Percentiles rank a stretch among this genome's conserved stretches.
These are phyloP conservation scores for Onchidella celtica DNA, from an alignment of 2,888 invertebrate species.

Conservation along the genomic window DNA sequence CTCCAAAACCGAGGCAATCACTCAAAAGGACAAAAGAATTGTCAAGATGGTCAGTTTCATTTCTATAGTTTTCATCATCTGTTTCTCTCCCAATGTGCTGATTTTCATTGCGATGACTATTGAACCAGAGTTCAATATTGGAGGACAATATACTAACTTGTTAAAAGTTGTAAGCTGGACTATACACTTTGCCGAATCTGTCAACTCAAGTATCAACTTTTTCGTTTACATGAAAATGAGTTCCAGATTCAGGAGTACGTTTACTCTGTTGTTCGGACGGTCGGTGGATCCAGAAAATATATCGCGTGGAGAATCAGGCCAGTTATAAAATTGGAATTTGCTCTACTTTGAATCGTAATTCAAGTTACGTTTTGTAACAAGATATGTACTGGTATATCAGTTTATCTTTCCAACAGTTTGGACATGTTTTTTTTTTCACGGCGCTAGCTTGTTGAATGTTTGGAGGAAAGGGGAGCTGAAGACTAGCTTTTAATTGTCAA, in stretches of 20 bases:
- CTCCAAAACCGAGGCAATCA: neutral
- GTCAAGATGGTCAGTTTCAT: constrained; percentile 21
- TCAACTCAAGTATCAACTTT: constrained; percentile 3
- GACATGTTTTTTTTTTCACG: too few species aligned
- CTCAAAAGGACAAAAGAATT: neutral
- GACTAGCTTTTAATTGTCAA: too few species aligned
- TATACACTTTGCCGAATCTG: neutral
- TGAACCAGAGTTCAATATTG: neutral
- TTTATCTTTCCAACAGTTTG: too few species aligned
- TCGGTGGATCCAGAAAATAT: too few species aligned
- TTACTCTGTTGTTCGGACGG: neutral
- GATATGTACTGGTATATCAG: too few species aligned
- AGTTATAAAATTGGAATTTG: too few species aligned
- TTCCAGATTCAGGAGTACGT: neutral
- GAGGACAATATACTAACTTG: neutral
- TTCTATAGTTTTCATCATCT: neutral
- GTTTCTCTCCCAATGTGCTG: neutral
- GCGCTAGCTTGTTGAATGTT: too few species aligned
- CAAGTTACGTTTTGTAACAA: too few species aligned
- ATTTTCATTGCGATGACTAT: neutral
- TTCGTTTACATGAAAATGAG: constrained; percentile 12
- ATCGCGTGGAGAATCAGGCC: too few species aligned
- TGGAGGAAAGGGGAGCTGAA: too few species aligned
- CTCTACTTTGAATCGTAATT: too few species aligned
- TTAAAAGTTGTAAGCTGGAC: neutral